These are phyloP conservation scores for Tapirus terrestris DNA, from an alignment of 2,113 vertebrate species.

Conservation along the genomic window DNA sequence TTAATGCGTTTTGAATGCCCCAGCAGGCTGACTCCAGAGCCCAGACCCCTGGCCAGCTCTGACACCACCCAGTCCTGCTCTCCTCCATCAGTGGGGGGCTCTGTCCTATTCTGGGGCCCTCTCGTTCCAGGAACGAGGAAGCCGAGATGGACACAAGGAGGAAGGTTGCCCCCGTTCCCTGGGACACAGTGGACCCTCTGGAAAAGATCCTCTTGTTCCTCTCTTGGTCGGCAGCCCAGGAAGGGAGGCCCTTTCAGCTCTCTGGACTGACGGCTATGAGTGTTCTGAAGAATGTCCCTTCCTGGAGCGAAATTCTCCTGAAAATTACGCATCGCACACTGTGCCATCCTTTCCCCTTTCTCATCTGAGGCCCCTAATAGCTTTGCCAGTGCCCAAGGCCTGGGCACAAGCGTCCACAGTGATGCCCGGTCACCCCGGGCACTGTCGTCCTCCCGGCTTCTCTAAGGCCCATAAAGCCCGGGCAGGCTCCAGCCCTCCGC, in stretches of 20 bases:
- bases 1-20: neutral
- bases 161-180: rapidly evolving
- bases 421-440: neutral
- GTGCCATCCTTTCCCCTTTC: rapidly evolving
- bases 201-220: neutral
- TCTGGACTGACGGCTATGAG: rapidly evolving
- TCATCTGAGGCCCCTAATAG: neutral
- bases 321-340: rapidly evolving
- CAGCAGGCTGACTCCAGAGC: neutral
- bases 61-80: rapidly evolving
- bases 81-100: rapidly evolving
- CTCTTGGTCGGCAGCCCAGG: rapidly evolving
- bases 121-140: neutral
- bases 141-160: rapidly evolving
- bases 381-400: rapidly evolving
- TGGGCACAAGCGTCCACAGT: neutral
- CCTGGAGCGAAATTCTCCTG: neutral
- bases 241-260: rapidly evolving
- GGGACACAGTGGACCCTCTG: rapidly evolving
- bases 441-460: neutral
- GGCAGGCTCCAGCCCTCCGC: rapidly evolving
- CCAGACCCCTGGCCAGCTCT: rapidly evolving
- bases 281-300: neutral
- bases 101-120: no score
- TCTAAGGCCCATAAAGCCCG: rapidly evolving